phyloP scores from a whole-genome alignment of 2,888 invertebrate genomes.

The Caenorhabditis sp. region DNA sequence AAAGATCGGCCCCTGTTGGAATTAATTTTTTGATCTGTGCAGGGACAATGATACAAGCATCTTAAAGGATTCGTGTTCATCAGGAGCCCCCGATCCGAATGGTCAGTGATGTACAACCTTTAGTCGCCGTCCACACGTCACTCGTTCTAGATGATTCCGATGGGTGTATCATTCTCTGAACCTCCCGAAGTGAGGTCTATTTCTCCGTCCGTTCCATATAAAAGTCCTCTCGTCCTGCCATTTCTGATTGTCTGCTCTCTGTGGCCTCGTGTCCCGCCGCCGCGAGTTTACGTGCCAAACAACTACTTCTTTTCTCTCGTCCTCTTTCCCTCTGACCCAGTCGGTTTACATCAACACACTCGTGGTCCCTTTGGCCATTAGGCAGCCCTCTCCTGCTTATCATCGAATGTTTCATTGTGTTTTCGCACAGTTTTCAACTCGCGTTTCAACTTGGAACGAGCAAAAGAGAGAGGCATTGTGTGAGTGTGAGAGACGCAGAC shows the following conservation, averaged over 20 bases:
- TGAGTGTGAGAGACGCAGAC: too few species aligned
- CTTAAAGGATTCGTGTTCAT: background rate
- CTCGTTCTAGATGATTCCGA: background rate
- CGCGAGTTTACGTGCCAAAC: conserved; percentile 47
- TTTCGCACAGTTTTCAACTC: background rate
- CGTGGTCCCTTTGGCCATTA: conserved; percentile 20
- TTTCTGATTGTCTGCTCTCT: background rate
- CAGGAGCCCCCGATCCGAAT: background rate
- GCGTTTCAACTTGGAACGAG: too few species aligned
- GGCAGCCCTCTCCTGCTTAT: conserved; percentile 5
- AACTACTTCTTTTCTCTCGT: conserved; percentile 21
- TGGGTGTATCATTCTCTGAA: conserved; percentile 11
- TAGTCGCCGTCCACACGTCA: conserved; percentile 5
- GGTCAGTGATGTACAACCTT: conserved; percentile 7
- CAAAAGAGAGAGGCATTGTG: too few species aligned
- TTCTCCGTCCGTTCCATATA: background rate
- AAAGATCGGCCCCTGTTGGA: conserved; percentile 4
- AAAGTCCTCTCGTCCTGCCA: background rate
- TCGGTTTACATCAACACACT: conserved; percentile 28
- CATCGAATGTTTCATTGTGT: conserved; percentile 21
- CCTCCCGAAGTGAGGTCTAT: background rate
- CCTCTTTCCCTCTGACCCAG: conserved; percentile 8
- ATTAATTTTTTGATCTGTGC: conserved; percentile 1
- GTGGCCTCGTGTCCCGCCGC: background rate
- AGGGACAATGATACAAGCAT: too few species aligned